Evolutionary conservation across 2,888 invertebrate genomes (phyloP).

Genomic region (Cerastis leucographa): DNA sequence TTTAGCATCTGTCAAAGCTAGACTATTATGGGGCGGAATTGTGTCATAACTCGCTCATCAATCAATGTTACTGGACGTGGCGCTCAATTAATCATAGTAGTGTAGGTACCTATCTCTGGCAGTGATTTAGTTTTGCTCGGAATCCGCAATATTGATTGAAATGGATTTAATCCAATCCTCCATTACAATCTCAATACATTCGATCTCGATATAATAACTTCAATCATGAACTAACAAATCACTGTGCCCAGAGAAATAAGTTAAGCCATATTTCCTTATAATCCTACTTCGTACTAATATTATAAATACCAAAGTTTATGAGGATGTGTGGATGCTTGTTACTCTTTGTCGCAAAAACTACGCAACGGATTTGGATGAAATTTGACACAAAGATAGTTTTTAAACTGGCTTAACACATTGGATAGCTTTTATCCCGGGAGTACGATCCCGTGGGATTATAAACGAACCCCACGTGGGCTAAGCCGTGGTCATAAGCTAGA

Average conservation of each 20-base stretch:
- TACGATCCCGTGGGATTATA: no score
- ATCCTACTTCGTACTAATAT: not conserved
- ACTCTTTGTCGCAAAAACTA: no score
- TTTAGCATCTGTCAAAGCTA: conserved; percentile 66
- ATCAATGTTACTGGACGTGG: conserved; percentile 63
- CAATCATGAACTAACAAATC: conserved; percentile 45
- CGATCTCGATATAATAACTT: conserved; percentile 47
- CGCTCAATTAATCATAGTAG: conserved; percentile 59
- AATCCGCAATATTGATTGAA: conserved; percentile 48
- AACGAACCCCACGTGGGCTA: no score
- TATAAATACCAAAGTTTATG: no score
- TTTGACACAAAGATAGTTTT: no score
- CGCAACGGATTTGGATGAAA: no score
- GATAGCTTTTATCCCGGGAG: no score
- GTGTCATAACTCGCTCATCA: conserved; percentile 63
- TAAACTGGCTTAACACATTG: no score
- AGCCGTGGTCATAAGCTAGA: no score
- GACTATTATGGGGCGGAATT: conserved; percentile 56
- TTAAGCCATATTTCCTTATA: conserved; percentile 39
- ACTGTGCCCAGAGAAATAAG: not conserved
- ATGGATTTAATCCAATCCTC: conserved; percentile 51
- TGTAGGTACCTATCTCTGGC: conserved; percentile 42
- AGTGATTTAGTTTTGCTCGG: conserved; percentile 55
- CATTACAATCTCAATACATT: conserved; percentile 29
- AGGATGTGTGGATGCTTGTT: no score